These are phyloP conservation scores for Thamnaconus septentrionalis DNA, from an alignment of 2,113 vertebrate species.

Conservation along the genomic window DNA sequence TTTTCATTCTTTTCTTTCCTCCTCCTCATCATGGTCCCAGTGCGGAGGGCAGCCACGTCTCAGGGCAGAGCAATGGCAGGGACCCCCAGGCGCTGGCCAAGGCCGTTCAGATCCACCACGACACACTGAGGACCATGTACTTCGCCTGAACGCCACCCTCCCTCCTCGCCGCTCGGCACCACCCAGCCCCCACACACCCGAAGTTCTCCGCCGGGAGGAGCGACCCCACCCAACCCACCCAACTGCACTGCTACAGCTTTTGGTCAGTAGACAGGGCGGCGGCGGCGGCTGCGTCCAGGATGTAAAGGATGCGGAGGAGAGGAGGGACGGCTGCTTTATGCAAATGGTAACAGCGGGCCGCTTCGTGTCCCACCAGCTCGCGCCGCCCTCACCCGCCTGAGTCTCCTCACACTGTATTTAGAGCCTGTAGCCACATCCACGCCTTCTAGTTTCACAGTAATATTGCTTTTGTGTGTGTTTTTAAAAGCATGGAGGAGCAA, in stretches of 20 bases:
- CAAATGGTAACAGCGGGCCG: constrained; percentile 91
- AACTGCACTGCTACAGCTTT: too few species aligned
- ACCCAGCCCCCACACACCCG: too few species aligned
- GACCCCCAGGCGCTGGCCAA: constrained; percentile 76
- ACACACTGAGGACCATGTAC: constrained; percentile 81
- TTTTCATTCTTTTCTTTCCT: too few species aligned
- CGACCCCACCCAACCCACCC: too few species aligned
- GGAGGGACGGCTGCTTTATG: constrained; percentile 87
- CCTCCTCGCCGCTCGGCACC: too few species aligned
- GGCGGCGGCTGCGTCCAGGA: constrained; percentile 31
- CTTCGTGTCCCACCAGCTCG: constrained; percentile 66
- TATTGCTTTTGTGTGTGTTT: neutral
- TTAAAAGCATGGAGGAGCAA: constrained; percentile 1
- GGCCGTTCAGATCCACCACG: constrained; percentile 79
- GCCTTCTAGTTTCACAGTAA: constrained; percentile 24
- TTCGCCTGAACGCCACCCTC: constrained; percentile 64
- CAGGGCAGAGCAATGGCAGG: constrained; percentile 78
- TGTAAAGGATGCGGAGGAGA: constrained; percentile 41
- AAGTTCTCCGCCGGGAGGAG: too few species aligned
- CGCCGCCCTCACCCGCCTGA: neutral
- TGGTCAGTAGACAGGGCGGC: neutral
- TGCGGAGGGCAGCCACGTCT: constrained; percentile 78
- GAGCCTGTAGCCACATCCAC: constrained; percentile 1
- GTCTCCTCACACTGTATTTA: constrained; percentile 32
- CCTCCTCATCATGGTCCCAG: constrained; percentile 32